phyloP scores from a whole-genome alignment of 2,113 vertebrate species.

The Plectropomus leopardus region DNA sequence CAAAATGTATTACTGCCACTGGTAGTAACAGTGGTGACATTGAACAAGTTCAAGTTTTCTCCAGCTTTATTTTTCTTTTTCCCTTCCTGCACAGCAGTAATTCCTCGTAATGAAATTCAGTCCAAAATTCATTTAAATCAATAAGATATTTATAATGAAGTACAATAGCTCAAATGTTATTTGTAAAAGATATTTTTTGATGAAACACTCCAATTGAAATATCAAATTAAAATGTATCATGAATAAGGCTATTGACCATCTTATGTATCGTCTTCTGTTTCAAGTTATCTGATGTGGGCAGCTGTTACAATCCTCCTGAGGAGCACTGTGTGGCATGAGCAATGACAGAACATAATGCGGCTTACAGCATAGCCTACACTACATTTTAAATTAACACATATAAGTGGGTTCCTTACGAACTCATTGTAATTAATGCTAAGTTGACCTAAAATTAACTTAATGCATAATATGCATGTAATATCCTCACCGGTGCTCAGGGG shows the following conservation, averaged over 20 bases:
- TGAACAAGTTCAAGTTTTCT: conserved; percentile 23
- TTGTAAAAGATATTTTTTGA: conserved; percentile 29
- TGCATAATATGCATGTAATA: conserved; percentile 79
- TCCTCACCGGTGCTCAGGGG: conserved; percentile 57
- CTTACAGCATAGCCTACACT: conserved; percentile 48
- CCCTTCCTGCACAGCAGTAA: neutral
- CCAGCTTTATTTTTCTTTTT: conserved; percentile 29
- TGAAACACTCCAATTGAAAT: conserved; percentile 33
- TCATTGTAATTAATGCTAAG: conserved; percentile 71
- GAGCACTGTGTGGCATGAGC: conserved; percentile 36
- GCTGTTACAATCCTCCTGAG: conserved; percentile 59
- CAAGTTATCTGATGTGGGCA: conserved; percentile 55
- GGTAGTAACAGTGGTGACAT: conserved; percentile 20
- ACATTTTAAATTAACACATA: conserved; percentile 56
- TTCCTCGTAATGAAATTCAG: conserved; percentile 48
- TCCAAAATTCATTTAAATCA: conserved; percentile 39
- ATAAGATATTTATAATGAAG: conserved; percentile 33
- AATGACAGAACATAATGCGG: conserved; percentile 45
- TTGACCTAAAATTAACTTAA: conserved; percentile 75
- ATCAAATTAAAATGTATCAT: conserved; percentile 55
- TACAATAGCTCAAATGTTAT: conserved; percentile 21
- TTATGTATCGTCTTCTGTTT: conserved; percentile 32
- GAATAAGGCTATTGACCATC: conserved; percentile 43
- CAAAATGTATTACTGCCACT: conserved; percentile 41
- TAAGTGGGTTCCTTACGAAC: conserved; percentile 49